Conservation (phyloP, 1,140 invertebrate species). For the Arctopsyche grandis region DNA sequence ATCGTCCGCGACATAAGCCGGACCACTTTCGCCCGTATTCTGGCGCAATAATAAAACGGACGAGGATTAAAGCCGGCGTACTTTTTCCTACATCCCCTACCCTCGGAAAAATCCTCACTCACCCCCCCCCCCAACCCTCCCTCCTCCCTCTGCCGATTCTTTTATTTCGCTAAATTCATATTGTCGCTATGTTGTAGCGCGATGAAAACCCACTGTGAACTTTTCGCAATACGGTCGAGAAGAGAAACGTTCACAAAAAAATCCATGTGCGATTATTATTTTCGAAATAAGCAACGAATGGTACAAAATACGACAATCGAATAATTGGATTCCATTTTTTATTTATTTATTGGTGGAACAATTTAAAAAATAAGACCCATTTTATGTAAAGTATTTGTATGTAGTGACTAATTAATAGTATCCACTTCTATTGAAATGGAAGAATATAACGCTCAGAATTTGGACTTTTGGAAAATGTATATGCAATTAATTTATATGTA, state of each 20-base stretch:
- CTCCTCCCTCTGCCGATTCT: neutral
- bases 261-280: neutral
- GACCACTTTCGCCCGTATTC: slow-evolving; percentile 21
- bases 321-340: too few relatives aligned
- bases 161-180: slow-evolving; percentile 29
- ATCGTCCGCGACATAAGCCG: slow-evolving; percentile 44
- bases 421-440: too few relatives aligned
- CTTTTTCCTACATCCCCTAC: neutral
- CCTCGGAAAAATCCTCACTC: neutral
- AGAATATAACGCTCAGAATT: too few relatives aligned
- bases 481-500: too few relatives aligned
- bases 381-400: too few relatives aligned
- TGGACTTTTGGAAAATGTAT: too few relatives aligned
- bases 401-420: too few relatives aligned
- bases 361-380: too few relatives aligned
- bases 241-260: too few relatives aligned
- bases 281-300: neutral
- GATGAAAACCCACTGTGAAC: slow-evolving; percentile 1
- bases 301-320: too few relatives aligned
- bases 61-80: slow-evolving; percentile 14
- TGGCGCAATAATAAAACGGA: slow-evolving; percentile 30
- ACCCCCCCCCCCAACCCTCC: neutral
- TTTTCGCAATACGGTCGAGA: slow-evolving; percentile 8
- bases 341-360: too few relatives aligned
- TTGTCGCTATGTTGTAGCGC: slow-evolving; percentile 1